Conservation (phyloP, 64 coral and sea anemone species). For the Catalaphyllia jardinei region DNA sequence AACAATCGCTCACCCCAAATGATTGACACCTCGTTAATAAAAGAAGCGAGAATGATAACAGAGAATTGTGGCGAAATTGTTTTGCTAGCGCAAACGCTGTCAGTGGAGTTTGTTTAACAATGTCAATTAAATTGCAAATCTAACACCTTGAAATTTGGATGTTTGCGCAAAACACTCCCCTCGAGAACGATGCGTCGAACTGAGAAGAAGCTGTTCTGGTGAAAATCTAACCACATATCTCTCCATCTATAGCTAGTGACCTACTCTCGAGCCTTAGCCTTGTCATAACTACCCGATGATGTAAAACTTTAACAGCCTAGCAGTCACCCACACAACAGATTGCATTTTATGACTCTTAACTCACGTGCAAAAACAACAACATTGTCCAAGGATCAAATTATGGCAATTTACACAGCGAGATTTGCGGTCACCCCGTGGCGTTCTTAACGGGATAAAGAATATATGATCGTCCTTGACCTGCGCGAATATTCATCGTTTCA, state of each 20-base stretch:
- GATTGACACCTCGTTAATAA: conserved; percentile 60
- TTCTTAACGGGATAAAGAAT: conserved; percentile 36
- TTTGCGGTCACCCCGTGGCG: conserved; percentile 6
- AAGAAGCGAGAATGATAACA: conserved; percentile 45
- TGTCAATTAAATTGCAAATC: conserved; percentile 35
- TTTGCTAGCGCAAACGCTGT: conserved; percentile 1
- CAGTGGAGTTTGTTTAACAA: conserved; percentile 43
- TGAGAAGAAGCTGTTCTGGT: background rate
- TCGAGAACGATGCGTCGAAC: background rate
- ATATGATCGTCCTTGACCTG: background rate
- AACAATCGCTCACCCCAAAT: conserved; percentile 39
- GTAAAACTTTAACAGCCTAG: conserved; percentile 42
- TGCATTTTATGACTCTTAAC: conserved; percentile 39
- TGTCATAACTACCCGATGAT: conserved; percentile 48
- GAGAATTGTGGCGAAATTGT: conserved; percentile 52
- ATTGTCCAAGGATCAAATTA: conserved; percentile 25
- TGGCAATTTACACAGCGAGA: conserved; percentile 31
- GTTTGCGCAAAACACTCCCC: conserved; percentile 39
- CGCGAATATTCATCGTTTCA: background rate
- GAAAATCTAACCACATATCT: conserved; percentile 3
- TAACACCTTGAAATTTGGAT: conserved; percentile 23
- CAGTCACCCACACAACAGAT: conserved; percentile 39
- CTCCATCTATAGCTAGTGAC: conserved; percentile 50
- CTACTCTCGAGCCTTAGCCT: conserved; percentile 38
- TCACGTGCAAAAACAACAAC: conserved; percentile 47